Conservation (phyloP, 1,140 invertebrate species). For the Oppia nitens region DNA sequence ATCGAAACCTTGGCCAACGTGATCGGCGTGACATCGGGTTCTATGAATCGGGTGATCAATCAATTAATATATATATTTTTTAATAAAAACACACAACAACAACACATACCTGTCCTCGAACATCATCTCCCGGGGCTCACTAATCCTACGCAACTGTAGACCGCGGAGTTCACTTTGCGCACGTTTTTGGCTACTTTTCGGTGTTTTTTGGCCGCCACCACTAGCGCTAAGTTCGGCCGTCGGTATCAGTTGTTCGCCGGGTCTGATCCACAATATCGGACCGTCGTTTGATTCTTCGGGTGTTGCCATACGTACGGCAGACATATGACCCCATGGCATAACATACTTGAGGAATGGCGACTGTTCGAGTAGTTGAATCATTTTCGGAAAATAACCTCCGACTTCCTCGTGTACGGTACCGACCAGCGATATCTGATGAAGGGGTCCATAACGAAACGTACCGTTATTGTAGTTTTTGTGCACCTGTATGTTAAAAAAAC, state of each 20-base stretch:
- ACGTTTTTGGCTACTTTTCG: conserved; percentile 3
- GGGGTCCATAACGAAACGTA: conserved; percentile 68
- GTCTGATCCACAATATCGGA: conserved; percentile 92
- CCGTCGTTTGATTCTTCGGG: conserved; percentile 93
- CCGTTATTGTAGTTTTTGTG: conserved; percentile 61
- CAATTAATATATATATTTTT: too few species aligned
- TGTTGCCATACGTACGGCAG: conserved; percentile 61
- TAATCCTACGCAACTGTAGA: conserved; percentile 72
- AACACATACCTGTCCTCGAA: conserved; percentile 68
- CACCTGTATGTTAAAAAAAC: conserved; percentile 35
- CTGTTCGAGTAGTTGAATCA: conserved; percentile 62
- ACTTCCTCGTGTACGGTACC: conserved; percentile 95
- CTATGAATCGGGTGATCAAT: conserved; percentile 25
- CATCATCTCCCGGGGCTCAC: conserved; percentile 74
- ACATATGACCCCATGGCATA: conserved; percentile 90
- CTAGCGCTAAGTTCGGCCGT: conserved; percentile 65
- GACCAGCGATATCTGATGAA: conserved; percentile 90
- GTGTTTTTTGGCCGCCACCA: conserved; percentile 42
- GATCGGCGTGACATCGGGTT: conserved; percentile 91
- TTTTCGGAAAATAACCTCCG: conserved; percentile 88
- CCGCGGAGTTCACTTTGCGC: conserved; percentile 64
- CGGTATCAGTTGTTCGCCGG: conserved; percentile 90
- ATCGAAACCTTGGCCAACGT: conserved; percentile 88
- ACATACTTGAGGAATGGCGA: conserved; percentile 74
- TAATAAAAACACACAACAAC: too few species aligned